Evolutionary conservation across 2,113 vertebrate species (phyloP), one percentile per base, ranked within the genome.

Genomic region (Bungarus multicinctus): DNA sequence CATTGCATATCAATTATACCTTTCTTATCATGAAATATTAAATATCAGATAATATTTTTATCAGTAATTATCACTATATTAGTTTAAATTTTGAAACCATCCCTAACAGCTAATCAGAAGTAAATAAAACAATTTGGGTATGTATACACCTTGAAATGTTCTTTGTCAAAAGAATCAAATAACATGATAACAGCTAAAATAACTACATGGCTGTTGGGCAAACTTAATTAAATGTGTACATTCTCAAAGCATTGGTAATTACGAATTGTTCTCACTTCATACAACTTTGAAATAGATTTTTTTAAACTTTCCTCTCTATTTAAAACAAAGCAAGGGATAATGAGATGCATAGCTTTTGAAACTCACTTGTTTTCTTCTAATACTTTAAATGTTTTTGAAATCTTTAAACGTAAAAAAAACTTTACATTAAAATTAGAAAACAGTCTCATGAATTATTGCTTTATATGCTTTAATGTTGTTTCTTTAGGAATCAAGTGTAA

Each of bases 221-320:
- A 97, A 97, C 97, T 96, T 96, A 97, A 96, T 96, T 91, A 92
- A 97, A 97, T 92, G 87, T 22, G n/a, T 93, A 95, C 95, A 96
- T 97, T 97, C 96, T 95, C 95, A 96, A 86, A 92, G 94, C 96
- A 97, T 96, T 95, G 0, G 3, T 95, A 91, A 95, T 96, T 94
- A 95, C 96, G 47, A 94, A 64, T 96, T 95, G 95, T 45, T 94
- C 97, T 95, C 22, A 93, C 95, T 97, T 96, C 53, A 43, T 94
- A 81, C 54, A n/a, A 57, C 94, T 92, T 97, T 94, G 85, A 50
- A 94, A 20, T 60, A 94, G 88, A 95, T 94, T 89, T 94, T 90
- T 52, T 3, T 93, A 88, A 88, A 10, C 25, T 60, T 88, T 30
- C n/a, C 53, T 85, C 30, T 12, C 1, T 14, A 23, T 94, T 96